Percentiles rank a stretch among this genome's conserved stretches.
phyloP scores from a whole-genome alignment of 2,888 invertebrate species.

The Gastracanthus pulcherrimus region DNA sequence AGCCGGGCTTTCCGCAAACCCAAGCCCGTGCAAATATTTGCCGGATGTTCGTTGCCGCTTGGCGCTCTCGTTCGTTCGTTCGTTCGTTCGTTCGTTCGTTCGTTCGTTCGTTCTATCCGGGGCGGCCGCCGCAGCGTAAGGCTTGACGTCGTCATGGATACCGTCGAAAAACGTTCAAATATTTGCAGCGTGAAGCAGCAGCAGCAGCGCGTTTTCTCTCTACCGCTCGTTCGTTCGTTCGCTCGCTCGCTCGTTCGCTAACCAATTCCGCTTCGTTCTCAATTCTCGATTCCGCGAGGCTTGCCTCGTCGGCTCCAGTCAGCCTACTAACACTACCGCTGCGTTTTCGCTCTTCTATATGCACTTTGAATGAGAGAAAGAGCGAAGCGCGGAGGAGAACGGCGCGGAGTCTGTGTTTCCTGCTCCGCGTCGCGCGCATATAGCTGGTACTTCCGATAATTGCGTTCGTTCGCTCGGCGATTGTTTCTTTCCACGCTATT shows the following conservation, averaged over 20 bases:
- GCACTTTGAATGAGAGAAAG: constrained; percentile 36
- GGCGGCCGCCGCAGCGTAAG: constrained; percentile 20
- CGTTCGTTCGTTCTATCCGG: constrained; percentile 37
- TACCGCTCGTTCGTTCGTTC: background rate
- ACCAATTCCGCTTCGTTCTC: constrained; percentile 62
- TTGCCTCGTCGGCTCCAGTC: background rate
- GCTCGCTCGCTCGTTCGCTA: constrained; percentile 54
- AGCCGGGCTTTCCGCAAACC: constrained; percentile 55
- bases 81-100: constrained; percentile 13
- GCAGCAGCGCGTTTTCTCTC: constrained; percentile 30
- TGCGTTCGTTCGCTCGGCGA: constrained; percentile 49
- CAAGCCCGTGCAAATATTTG: constrained; percentile 59
- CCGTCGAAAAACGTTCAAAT: constrained; percentile 68
- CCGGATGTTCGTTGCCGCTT: constrained; percentile 56
- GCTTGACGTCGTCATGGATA: constrained; percentile 69
- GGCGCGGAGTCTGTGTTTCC: constrained; percentile 21
- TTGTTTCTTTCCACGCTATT: constrained; percentile 47
- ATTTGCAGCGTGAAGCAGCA: constrained; percentile 61
- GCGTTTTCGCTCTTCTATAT: constrained; percentile 19
- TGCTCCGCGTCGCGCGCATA: no score
- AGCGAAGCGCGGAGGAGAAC: background rate
- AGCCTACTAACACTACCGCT: background rate
- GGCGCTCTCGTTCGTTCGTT: constrained; percentile 47
- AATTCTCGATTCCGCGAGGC: constrained; percentile 51
- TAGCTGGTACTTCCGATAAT: constrained; percentile 51